Conservation (phyloP, 2,113 vertebrate genomes). For the Engystomops pustulosus region DNA sequence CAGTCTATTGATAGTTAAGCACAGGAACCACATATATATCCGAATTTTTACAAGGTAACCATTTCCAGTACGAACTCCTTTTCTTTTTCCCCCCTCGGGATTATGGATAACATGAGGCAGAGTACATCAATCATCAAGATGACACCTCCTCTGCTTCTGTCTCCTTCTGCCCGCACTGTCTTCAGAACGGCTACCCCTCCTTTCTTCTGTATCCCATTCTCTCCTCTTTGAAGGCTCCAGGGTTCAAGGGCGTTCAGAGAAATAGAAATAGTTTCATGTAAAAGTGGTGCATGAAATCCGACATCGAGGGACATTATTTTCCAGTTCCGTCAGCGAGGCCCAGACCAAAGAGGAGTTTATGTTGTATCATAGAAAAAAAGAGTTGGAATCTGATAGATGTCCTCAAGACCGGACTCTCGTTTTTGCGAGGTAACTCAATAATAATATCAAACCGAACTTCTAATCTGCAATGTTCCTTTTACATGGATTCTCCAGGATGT, state of each 20-base stretch:
- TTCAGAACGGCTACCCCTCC: neutral
- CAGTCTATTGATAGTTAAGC: neutral
- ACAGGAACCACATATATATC: neutral
- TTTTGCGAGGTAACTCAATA: too few relatives aligned
- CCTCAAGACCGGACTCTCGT: too few relatives aligned
- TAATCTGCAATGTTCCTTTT: too few relatives aligned
- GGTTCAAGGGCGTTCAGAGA: neutral
- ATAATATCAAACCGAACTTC: too few relatives aligned
- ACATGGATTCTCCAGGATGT: too few relatives aligned
- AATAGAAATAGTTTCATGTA: slow-evolving; percentile 4
- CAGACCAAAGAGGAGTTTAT: neutral
- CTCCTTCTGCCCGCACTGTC: neutral
- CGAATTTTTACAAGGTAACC: neutral
- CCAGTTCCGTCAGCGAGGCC: too few relatives aligned
- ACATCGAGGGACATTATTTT: neutral
- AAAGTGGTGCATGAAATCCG: slow-evolving; percentile 21
- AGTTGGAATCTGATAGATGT: neutral
- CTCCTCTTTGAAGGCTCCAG: neutral
- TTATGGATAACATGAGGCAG: neutral
- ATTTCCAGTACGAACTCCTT: neutral
- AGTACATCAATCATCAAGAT: neutral
- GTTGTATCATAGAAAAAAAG: neutral
- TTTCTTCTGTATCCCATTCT: neutral
- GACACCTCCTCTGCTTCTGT: neutral
- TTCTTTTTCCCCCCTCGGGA: neutral